Evolutionary conservation across 2,113 vertebrate genomes (phyloP), one percentile per base, ranked within the genome.

Genomic region (Myrmecophaga tridactyla): DNA sequence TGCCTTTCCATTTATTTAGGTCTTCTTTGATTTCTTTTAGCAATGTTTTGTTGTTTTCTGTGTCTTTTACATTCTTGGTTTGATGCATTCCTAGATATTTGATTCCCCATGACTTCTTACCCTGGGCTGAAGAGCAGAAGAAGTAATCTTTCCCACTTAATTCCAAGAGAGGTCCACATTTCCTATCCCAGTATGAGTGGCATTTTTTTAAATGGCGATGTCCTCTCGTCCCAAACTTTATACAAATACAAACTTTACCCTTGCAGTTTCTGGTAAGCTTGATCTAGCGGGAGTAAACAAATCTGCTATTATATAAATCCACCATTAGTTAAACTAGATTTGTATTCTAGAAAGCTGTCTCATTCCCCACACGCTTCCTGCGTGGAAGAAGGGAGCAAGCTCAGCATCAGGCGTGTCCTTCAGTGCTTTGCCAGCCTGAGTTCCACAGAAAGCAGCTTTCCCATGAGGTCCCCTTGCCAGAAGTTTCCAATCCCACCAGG

Each of bases 311-410:
- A 94, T 95, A 94, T 92, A 93, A 94, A 94, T 69, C n/a, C 2
- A 5, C 56, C 92, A 14, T 90, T 87, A 94, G 93, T 95, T 95
- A 87, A 96, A 97, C 94, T 69, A 83, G 62, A 86, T 65, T 80
- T 88, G 83, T 94, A n/a, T 88, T 90, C 85, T 78, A 77, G 77
- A 96, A 90, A 92, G 77, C 86, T 89, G 94, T 48, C 29, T 96
- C 82, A 92, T 83, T 12, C 60, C 36, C 10, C 18, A 78, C 51
- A 9, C 20, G n/a, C 31, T 48, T 39, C 65, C 85, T 88, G 14
- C 76, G 72, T 92, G n/a, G 46, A 86, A 51, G 67, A 77, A 91
- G 60, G 41, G 41, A 76, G 17, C 25, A 2, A 65, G 41, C 70
- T 53, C 65, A 53, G 4, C 1, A 6, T 34, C 46, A 51, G 10